Conservation (phyloP, 1,140 invertebrate species). For the Brachionus rotundiformis region DNA sequence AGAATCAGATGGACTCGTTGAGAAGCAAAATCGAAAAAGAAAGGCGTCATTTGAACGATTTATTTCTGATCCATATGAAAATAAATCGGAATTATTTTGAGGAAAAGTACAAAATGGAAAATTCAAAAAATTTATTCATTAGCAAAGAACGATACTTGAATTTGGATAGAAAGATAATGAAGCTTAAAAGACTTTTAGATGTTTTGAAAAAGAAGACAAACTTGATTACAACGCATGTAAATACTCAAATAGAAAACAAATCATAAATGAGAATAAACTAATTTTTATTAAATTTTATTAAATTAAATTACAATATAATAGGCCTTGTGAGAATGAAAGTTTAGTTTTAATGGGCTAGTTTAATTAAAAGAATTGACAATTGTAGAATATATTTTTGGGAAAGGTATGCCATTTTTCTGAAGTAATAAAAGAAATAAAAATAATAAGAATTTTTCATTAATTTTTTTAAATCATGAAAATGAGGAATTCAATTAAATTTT, state of each 20-base stretch:
- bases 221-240: background rate
- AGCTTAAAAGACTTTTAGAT: background rate
- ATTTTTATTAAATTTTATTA: too few relatives aligned
- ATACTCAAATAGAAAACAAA: background rate
- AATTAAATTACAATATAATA: too few relatives aligned
- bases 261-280: background rate
- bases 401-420: too few relatives aligned
- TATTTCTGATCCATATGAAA: slow-evolving; percentile 26
- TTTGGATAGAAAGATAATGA: background rate
- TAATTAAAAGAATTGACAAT: too few relatives aligned
- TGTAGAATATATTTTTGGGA: too few relatives aligned
- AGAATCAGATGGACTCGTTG: slow-evolving; percentile 28
- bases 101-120: slow-evolving; percentile 27
- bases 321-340: too few relatives aligned
- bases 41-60: slow-evolving; percentile 8
- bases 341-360: too few relatives aligned
- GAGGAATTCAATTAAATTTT: too few relatives aligned
- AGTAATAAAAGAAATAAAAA: too few relatives aligned
- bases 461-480: too few relatives aligned
- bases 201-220: background rate
- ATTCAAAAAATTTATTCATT: slow-evolving; percentile 30
- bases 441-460: too few relatives aligned
- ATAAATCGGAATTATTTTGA: background rate
- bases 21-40: slow-evolving; percentile 39
- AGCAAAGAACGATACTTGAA: slow-evolving; percentile 38